Evolutionary conservation across 2,888 invertebrate species (phyloP).

Genomic region (Clistopyga incitator): DNA sequence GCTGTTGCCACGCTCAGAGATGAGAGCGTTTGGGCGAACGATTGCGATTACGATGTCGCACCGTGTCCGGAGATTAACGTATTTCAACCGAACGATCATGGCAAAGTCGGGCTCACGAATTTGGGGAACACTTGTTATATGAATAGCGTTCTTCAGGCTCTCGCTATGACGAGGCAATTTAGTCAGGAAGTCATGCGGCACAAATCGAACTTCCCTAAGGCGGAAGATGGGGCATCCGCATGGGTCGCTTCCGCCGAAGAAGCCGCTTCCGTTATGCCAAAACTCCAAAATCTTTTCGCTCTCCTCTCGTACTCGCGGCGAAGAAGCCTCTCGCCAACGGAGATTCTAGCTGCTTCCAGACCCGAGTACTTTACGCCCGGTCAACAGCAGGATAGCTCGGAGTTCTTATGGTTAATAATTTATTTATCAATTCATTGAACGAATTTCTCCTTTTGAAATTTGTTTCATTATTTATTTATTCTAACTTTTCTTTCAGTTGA

Average conservation of each 20-base stretch:
- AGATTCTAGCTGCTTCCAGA: conserved; percentile 89
- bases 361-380: conserved; percentile 92
- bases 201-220: conserved; percentile 63
- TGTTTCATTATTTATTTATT: background rate
- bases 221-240: conserved; percentile 59
- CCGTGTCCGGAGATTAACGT: conserved; percentile 37
- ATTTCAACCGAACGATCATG: conserved; percentile 72
- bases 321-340: conserved; percentile 89
- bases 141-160: conserved; percentile 94
- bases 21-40: conserved; percentile 83
- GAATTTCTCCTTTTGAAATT: background rate
- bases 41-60: conserved; percentile 78
- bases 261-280: conserved; percentile 84
- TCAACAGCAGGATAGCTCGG: conserved; percentile 95
- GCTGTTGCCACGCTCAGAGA: conserved; percentile 79
- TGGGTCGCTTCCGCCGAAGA: conserved; percentile 59
- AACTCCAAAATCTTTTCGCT: conserved; percentile 91
- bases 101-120: conserved; percentile 91
- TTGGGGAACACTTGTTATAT: conserved; percentile 95
- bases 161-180: conserved; percentile 93
- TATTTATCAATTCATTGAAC: background rate
- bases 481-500: background rate
- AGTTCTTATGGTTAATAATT: conserved; percentile 89
- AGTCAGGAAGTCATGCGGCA: conserved; percentile 87
- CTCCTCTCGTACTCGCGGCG: conserved; percentile 89